Conservation (phyloP, 2,113 vertebrate species). For the Erythrolamprus reginae region DNA sequence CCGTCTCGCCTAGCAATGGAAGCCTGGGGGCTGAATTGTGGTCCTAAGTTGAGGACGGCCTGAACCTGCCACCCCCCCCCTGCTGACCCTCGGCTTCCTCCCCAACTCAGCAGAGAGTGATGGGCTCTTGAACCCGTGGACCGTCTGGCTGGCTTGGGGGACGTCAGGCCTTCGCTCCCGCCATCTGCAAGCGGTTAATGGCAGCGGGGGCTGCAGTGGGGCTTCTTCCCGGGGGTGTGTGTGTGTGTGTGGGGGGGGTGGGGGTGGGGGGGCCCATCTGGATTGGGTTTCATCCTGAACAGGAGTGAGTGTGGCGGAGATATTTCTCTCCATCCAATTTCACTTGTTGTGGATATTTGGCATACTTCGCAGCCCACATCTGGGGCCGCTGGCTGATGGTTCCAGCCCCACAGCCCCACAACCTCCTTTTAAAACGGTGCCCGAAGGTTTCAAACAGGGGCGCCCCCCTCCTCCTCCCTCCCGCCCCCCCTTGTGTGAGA, state of each 20-base stretch:
- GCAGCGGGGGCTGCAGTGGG: conserved; percentile 43
- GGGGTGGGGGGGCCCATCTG: conserved; percentile 57
- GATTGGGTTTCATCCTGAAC: conserved; percentile 66
- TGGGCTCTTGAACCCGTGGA: background rate
- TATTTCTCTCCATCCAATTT: conserved; percentile 67
- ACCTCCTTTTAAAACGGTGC: conserved; percentile 50
- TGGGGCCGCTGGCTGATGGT: conserved; percentile 57
- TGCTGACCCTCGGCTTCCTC: rapidly evolving
- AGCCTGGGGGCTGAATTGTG: background rate
- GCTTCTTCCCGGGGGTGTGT: too few species aligned
- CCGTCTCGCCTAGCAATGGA: background rate
- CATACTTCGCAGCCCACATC: conserved; percentile 68
- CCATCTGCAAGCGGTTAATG: conserved; percentile 60
- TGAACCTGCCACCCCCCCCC: too few species aligned
- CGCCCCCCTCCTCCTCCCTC: too few species aligned
- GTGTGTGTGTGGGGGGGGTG: too few species aligned
- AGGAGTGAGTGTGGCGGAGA: conserved; percentile 66
- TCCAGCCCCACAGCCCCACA: conserved; percentile 41
- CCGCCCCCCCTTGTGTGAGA: conserved; percentile 58
- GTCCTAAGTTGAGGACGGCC: background rate
- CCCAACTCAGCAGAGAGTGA: too few species aligned
- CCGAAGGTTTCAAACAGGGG: too few species aligned
- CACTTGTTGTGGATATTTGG: conserved; percentile 69
- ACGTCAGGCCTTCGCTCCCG: too few species aligned
- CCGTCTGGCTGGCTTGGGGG: too few species aligned